Percentiles rank a stretch among this genome's conserved stretches.
phyloP scores from a whole-genome alignment of 2,888 invertebrate genomes.

The Sinopyrophorus schimmeli region DNA sequence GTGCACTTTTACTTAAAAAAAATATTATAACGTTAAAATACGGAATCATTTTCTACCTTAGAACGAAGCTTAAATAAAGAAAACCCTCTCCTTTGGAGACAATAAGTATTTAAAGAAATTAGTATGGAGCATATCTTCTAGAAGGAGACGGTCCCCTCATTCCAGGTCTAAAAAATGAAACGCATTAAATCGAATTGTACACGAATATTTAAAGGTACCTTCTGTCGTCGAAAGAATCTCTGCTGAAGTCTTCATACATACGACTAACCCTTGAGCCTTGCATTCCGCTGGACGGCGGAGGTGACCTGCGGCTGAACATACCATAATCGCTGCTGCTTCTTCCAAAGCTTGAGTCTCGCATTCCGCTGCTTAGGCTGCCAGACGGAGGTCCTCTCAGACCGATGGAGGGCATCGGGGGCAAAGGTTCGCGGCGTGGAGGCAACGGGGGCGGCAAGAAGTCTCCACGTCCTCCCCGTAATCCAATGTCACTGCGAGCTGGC shows the following conservation, averaged over 20 bases:
- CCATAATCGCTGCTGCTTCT: conserved; percentile 66
- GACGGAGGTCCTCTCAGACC: conserved; percentile 62
- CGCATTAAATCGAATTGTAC: conserved; percentile 17
- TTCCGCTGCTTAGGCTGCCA: conserved; percentile 64
- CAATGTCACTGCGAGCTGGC: conserved; percentile 57
- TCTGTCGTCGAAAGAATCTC: conserved; percentile 86
- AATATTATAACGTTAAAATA: too few relatives aligned
- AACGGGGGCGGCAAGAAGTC: conserved; percentile 76
- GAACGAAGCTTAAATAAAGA: conserved; percentile 10
- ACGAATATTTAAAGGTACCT: conserved; percentile 58
- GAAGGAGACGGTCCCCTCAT: conserved; percentile 83
- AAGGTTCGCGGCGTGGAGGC: conserved; percentile 71
- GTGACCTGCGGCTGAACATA: conserved; percentile 83
- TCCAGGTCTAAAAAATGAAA: conserved; percentile 61
- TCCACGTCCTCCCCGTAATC: conserved; percentile 58
- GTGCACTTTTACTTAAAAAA: too few relatives aligned
- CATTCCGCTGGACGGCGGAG: conserved; percentile 58
- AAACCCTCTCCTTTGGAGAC: not conserved
- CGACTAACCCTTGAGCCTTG: conserved; percentile 58
- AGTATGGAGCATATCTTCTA: conserved; percentile 85
- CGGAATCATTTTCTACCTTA: too few relatives aligned
- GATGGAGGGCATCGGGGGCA: conserved; percentile 70
- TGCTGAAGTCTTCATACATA: conserved; percentile 86
- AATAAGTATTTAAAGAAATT: too few relatives aligned
- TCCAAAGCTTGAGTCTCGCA: conserved; percentile 67